These are phyloP conservation scores for Megaptera novaeangliae DNA, from an alignment of 2,113 vertebrate species.

Conservation along the genomic window DNA sequence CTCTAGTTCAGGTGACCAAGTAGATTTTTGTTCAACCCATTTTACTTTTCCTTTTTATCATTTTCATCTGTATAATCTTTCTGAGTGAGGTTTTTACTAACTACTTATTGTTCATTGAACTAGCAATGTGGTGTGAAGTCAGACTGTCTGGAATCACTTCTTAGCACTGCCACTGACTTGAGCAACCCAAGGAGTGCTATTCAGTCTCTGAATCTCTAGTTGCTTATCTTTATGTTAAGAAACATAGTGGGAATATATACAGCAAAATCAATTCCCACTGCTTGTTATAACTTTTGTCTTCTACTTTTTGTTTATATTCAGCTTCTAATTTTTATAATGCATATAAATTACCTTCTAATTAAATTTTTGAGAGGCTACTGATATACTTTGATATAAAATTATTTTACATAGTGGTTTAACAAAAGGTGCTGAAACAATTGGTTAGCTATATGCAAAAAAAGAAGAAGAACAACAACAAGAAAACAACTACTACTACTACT, in stretches of 20 bases:
- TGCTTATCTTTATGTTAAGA: neutral
- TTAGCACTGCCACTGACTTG: no score
- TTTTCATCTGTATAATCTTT: neutral
- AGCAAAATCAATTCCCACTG: neutral
- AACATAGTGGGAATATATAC: neutral
- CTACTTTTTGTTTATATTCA: neutral
- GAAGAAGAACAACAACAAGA: neutral
- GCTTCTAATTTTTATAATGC: neutral
- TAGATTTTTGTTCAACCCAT: no score
- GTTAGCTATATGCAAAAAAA: neutral
- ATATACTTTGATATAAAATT: neutral
- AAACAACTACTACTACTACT: neutral
- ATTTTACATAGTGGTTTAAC: neutral
- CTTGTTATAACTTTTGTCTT: neutral
- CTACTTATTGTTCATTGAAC: neutral
- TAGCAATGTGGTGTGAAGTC: fast-evolving
- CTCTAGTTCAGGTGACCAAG: neutral
- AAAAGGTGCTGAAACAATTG: neutral
- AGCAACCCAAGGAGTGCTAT: fast-evolving
- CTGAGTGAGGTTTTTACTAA: neutral
- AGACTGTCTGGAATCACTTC: neutral
- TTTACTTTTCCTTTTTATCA: neutral
- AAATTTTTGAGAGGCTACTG: neutral
- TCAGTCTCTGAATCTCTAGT: neutral
- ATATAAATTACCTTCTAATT: neutral